phyloP scores from a whole-genome alignment of 2,888 invertebrate species.

The Lithophane socia region DNA sequence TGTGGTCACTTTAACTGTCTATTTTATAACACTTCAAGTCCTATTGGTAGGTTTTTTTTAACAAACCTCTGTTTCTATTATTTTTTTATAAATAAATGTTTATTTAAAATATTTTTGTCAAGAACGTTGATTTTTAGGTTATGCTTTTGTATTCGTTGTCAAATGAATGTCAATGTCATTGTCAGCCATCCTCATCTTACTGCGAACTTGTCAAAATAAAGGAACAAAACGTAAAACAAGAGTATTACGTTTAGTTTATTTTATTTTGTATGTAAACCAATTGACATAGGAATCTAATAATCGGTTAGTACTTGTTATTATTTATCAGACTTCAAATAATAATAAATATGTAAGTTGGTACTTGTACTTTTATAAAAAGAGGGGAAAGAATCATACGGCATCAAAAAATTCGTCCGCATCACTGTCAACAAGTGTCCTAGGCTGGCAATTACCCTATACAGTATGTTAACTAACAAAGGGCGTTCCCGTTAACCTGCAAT shows the following conservation, averaged over 20 bases:
- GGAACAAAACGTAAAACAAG: conserved; percentile 23
- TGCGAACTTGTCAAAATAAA: background rate
- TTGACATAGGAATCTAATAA: too few species aligned
- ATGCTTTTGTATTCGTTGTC: conserved; percentile 47
- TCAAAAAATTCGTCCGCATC: too few species aligned
- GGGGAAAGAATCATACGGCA: too few species aligned
- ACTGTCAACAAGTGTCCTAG: too few species aligned
- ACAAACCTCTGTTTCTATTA: background rate
- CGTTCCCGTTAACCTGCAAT: too few species aligned
- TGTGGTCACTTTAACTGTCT: background rate
- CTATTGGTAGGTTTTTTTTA: background rate
- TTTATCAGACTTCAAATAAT: too few species aligned
- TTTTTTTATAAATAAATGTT: background rate
- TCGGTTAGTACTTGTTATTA: too few species aligned
- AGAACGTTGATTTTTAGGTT: conserved; percentile 41
- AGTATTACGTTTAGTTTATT: conserved; percentile 25
- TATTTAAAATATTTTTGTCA: background rate
- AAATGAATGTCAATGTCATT: conserved; percentile 37
- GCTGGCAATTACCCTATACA: too few species aligned
- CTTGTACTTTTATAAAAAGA: too few species aligned
- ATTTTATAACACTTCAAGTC: background rate
- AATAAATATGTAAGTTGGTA: too few species aligned
- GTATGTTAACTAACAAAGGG: too few species aligned
- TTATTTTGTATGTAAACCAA: too few species aligned
- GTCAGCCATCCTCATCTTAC: background rate